Evolutionary conservation across 2,797 vertebrate genomes (phyloP).

Genomic region (Ciconia nigra): DNA sequence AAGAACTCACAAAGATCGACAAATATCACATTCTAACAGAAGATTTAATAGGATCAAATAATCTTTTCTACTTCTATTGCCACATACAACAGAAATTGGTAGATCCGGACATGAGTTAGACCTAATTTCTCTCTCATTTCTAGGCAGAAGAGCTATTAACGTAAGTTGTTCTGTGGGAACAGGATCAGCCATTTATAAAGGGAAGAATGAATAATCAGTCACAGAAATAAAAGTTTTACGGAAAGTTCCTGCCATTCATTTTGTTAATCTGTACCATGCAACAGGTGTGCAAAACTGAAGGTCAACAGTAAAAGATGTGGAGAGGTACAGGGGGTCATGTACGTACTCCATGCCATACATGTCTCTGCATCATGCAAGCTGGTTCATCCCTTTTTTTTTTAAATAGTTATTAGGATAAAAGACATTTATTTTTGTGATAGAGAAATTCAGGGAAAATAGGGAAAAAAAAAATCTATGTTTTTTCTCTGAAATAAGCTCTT

Average conservation of each 20-base stretch:
- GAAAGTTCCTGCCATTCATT: not conserved
- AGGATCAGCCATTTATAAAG: not conserved
- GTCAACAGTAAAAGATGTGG: not conserved
- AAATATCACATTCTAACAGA: not conserved
- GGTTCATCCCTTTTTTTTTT: not conserved
- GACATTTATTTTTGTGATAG: fast-evolving
- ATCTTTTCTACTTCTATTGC: not conserved
- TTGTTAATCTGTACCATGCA: not conserved
- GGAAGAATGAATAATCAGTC: not conserved
- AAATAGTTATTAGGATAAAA: not conserved
- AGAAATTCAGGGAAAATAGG: not conserved
- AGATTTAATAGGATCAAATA: not conserved
- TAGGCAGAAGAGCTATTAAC: not conserved
- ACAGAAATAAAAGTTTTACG: not conserved
- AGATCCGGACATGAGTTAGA: not conserved
- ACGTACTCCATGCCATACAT: not conserved
- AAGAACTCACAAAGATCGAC: not conserved
- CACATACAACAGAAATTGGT: not conserved
- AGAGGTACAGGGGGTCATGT: not conserved
- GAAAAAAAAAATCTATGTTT: not conserved
- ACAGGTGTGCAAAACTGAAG: not conserved
- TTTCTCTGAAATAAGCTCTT: not conserved
- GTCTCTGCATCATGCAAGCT: not conserved
- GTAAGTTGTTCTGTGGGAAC: not conserved
- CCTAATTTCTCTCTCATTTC: not conserved